Percentiles rank a stretch among this genome's conserved stretches.
Conservation (phyloP, 1,140 invertebrate species). For the Meloidogyne exigua region DNA sequence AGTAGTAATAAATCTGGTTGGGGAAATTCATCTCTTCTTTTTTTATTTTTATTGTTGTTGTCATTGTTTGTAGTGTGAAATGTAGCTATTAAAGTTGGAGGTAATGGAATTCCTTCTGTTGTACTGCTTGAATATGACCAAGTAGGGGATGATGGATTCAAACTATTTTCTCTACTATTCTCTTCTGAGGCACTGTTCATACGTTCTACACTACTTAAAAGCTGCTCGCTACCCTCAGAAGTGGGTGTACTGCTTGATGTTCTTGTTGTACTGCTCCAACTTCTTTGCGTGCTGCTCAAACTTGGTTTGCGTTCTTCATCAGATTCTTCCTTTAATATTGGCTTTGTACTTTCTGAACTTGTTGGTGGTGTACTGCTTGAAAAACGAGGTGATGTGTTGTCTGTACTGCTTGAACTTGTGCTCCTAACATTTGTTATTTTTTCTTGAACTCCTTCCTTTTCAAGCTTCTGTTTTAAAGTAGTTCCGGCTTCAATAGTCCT, state of each 20-base stretch:
- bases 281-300: conserved; percentile 17
- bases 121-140: conserved; percentile 6
- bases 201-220: conserved; percentile 22
- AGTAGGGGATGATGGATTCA: background rate
- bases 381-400: background rate
- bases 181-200: conserved; percentile 5
- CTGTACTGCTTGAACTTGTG: conserved; percentile 5
- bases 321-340: background rate
- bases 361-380: conserved; percentile 6
- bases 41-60: background rate
- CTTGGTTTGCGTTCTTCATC: background rate
- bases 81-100: conserved; percentile 12
- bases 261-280: conserved; percentile 8
- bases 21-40: conserved; percentile 31
- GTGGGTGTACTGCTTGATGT: conserved; percentile 17
- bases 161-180: conserved; percentile 1
- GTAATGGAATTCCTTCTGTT: background rate
- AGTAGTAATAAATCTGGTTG: conserved; percentile 32
- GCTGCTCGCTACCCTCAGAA: background rate
- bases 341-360: background rate
- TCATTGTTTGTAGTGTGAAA: conserved; percentile 20
- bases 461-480: background rate
- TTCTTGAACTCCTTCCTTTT: background rate
- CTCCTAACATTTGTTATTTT: background rate
- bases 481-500: background rate